Conservation (phyloP, 1,140 invertebrate genomes). For the Trichoplusia ni region DNA sequence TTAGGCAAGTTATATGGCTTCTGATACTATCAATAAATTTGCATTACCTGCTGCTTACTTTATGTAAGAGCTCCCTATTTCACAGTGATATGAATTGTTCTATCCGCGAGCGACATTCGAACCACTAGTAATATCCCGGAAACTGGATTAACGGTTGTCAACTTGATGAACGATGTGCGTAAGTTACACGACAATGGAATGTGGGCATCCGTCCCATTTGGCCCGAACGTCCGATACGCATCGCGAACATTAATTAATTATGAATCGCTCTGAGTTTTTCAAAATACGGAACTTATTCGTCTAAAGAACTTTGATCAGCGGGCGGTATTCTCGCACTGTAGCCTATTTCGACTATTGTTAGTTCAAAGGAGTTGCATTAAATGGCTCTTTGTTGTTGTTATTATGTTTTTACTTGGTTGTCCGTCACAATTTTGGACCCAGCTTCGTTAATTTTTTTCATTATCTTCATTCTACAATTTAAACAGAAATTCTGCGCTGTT, state of each 20-base stretch:
- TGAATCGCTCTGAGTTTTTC: constrained; percentile 58
- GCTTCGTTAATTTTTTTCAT: neutral
- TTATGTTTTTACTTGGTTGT: constrained; percentile 24
- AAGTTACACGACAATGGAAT: constrained; percentile 78
- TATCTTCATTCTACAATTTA: too few species aligned
- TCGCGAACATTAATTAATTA: constrained; percentile 68
- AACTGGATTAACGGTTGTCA: constrained; percentile 80
- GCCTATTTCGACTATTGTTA: constrained; percentile 22
- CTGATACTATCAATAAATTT: too few species aligned
- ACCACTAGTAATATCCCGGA: constrained; percentile 64
- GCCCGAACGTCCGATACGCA: constrained; percentile 63
- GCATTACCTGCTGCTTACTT: too few species aligned
- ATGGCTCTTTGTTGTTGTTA: constrained; percentile 4
- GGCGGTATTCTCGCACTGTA: constrained; percentile 21
- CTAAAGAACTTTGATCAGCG: constrained; percentile 33
- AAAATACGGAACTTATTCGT: constrained; percentile 36
- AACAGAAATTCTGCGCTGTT: neutral
- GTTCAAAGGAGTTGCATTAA: neutral
- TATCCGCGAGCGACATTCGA: constrained; percentile 31
- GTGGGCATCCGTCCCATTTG: constrained; percentile 71
- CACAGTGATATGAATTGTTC: neutral
- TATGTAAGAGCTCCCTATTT: too few species aligned
- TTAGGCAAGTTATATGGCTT: too few species aligned
- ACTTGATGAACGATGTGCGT: constrained; percentile 79
- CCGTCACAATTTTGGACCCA: constrained; percentile 2